Percentiles rank a stretch among this genome's conserved stretches.
Evolutionary conservation across 2,888 invertebrate genomes (phyloP).

Genomic region (Eristalis intricaria): DNA sequence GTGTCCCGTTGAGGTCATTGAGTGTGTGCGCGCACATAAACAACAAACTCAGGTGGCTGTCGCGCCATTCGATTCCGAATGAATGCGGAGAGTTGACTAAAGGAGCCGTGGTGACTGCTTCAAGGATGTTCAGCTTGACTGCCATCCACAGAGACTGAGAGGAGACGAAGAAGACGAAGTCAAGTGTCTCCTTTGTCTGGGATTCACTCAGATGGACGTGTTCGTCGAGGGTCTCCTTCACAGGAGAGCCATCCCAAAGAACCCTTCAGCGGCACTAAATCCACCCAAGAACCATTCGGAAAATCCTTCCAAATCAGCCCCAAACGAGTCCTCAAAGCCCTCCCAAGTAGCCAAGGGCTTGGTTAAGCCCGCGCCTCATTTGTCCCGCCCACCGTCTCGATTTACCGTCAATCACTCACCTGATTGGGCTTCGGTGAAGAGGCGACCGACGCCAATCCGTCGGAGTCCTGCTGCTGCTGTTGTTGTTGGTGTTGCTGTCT

Average conservation of each 20-base stretch:
- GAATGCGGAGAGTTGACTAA: background rate
- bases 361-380: background rate
- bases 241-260: no score
- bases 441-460: constrained; percentile 31
- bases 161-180: no score
- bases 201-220: no score
- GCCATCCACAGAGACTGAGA: no score
- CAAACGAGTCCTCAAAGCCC: background rate
- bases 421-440: constrained; percentile 63
- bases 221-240: no score
- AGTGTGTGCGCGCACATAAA: constrained; percentile 7
- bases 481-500: constrained; percentile 43
- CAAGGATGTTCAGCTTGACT: background rate
- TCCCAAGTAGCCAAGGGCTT: background rate
- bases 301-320: background rate
- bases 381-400: background rate
- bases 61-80: constrained; percentile 7
- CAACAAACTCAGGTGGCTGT: constrained; percentile 37
- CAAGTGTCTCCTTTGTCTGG: no score
- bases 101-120: background rate
- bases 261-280: no score
- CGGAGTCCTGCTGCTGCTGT: constrained; percentile 41
- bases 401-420: constrained; percentile 46
- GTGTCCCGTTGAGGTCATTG: constrained; percentile 16
- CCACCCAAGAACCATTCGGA: no score